Conservation (phyloP, 2,797 vertebrate genomes). For the Delichon dasypus region DNA sequence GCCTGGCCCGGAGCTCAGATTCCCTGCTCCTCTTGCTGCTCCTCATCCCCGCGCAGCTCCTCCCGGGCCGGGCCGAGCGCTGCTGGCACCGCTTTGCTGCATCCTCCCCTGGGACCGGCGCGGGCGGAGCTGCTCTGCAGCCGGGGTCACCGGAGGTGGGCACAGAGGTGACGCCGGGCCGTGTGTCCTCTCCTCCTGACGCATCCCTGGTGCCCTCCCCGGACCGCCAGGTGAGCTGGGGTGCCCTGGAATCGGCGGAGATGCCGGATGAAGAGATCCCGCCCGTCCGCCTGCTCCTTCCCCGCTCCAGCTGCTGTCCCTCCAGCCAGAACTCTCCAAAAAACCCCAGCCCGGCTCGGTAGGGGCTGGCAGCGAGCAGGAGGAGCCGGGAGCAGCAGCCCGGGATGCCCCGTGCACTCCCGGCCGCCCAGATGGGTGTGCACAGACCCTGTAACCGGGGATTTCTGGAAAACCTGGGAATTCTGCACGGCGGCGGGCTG, state of each 20-base stretch:
- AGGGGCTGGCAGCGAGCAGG: background rate
- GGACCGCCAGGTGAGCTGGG: accelerated
- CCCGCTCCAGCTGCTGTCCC: background rate
- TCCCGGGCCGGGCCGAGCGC: background rate
- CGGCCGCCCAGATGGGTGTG: background rate
- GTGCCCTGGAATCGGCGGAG: background rate
- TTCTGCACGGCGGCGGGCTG: accelerated
- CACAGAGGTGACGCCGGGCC: background rate
- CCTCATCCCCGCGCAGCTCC: background rate
- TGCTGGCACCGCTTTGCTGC: background rate
- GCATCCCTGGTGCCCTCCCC: background rate
- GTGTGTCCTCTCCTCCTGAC: background rate
- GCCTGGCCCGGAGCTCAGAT: background rate
- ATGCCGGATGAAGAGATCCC: background rate
- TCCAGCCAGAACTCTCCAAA: background rate
- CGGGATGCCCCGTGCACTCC: background rate
- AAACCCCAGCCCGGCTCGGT: background rate
- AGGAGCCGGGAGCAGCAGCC: background rate
- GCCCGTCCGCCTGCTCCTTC: background rate
- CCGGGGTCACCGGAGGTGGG: background rate
- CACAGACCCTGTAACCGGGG: accelerated
- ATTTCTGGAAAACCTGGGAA: background rate
- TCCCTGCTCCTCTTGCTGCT: background rate
- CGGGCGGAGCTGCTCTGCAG: background rate
- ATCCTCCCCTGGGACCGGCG: background rate